These are phyloP conservation scores for Kryphioiulus occultus DNA, from an alignment of 2,888 invertebrate species.

Conservation along the genomic window DNA sequence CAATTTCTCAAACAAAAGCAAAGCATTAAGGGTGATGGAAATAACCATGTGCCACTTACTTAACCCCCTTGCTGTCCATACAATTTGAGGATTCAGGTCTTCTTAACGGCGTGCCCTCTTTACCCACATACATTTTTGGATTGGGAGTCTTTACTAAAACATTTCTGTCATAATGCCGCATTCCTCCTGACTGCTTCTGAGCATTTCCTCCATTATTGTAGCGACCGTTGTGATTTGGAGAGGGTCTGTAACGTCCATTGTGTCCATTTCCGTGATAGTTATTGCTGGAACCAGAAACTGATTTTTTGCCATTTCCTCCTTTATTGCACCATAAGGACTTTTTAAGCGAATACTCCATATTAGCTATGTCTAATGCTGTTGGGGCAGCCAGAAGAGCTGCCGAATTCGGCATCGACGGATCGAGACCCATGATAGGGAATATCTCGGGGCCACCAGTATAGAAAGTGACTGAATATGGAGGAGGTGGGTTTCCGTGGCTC, in stretches of 20 bases:
- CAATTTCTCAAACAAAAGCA: too few species aligned
- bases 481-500: conserved; percentile 21
- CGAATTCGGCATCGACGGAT: background rate
- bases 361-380: conserved; percentile 10
- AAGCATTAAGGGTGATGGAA: too few species aligned
- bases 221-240: background rate
- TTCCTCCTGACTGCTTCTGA: background rate
- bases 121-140: background rate
- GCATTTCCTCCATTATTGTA: background rate
- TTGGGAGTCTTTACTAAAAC: background rate
- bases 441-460: conserved; percentile 32
- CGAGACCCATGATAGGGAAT: conserved; percentile 1
- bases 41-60: too few species aligned
- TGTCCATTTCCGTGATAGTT: background rate
- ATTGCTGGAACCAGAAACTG: conserved; percentile 41
- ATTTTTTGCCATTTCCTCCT: conserved; percentile 22
- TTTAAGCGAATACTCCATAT: conserved; percentile 13
- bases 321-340: conserved; percentile 32
- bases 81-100: background rate
- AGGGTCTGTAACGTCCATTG: background rate
- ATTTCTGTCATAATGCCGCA: background rate
- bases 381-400: background rate
- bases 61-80: background rate
- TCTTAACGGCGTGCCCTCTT: background rate
- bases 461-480: conserved; percentile 36